These are phyloP conservation scores for Neria commutata DNA, from an alignment of 2,888 invertebrate species.

Conservation along the genomic window DNA sequence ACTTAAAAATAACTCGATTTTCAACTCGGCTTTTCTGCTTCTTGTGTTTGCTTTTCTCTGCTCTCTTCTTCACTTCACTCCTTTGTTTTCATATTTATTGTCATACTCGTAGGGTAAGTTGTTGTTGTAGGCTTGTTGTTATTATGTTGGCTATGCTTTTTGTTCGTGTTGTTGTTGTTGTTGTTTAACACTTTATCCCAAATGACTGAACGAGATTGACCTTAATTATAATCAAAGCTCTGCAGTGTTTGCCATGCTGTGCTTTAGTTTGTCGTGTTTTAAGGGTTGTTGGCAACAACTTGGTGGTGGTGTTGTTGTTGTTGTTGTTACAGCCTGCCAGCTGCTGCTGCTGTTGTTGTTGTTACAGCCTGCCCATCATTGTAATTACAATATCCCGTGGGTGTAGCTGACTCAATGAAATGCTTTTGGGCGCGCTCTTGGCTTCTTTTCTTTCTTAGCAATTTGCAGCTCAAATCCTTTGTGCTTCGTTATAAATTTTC, in stretches of 20 bases:
- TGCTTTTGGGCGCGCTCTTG: not conserved
- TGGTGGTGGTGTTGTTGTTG: slow-evolving; percentile 7
- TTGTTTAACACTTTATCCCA: slow-evolving; percentile 14
- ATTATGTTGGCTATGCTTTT: not conserved
- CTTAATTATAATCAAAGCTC: slow-evolving; percentile 24
- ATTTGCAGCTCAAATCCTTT: too few relatives aligned
- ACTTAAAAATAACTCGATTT: not conserved
- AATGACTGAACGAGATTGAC: slow-evolving; percentile 17
- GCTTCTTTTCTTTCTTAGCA: not conserved
- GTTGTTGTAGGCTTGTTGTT: slow-evolving; percentile 8
- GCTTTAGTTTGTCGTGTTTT: slow-evolving; percentile 1
- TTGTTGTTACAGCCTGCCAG: not conserved
- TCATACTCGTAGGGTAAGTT: slow-evolving; percentile 19
- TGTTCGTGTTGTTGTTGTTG: not conserved
- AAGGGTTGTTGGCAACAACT: not conserved
- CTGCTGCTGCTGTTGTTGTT: not conserved
- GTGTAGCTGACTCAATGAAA: slow-evolving; percentile 1
- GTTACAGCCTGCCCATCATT: slow-evolving; percentile 12
- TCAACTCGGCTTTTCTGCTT: slow-evolving; percentile 14
- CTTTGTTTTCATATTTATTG: not conserved
- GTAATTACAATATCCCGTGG: slow-evolving; percentile 27
- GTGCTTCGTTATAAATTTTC: too few relatives aligned
- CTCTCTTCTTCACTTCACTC: not conserved
- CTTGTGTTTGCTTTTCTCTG: slow-evolving; percentile 8
- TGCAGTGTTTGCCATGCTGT: slow-evolving; percentile 6